Base-by-base conservation (phyloP, 1,140 invertebrate species). In the Papilio xuthus region DNA sequence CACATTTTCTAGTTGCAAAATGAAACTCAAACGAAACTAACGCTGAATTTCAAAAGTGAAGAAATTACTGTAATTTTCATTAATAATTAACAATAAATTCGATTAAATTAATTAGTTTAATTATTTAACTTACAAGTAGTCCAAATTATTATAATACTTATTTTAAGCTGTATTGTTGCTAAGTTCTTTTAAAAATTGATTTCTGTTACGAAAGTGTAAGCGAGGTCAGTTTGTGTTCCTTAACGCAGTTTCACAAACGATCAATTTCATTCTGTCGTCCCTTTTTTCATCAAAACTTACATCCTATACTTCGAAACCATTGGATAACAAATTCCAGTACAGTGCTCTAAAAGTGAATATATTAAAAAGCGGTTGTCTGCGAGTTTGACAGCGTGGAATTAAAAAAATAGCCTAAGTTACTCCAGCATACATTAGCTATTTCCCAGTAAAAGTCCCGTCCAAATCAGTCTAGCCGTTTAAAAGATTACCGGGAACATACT, bases 221-320 rank as follows among this genome's bases (percentile, higher is more conserved):
- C 60, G 26, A 67, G 60, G 60, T 67, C 60, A 67, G 13, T 67
- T 28, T 6, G 26, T 28, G 26, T 28, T 32, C 60, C 60, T 67
- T 67, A 67, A 67, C 60, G 26, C 26, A 67, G 23, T 67, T 67
- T 67, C 60, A 67, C 60, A 67, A 67, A 67, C 60, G 60, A 67
- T 67, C 60, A 67, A 67, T 67, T 67, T 32, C 60, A 67, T 67
- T 67, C 26, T 32, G 26, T 67, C 60, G 26, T 67, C 60, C 60
- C 60, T 67, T 67, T 67, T 67, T 67, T 67, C 60, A 67, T 67
- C 60, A 67, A 28, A 67, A 28, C 26, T 67, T 67, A 28, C 26
- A 32, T 67, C 60, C 56, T 28, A 67, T 67, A 67, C 2, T 67
- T 12, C 6, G 12, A 67, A 4, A 32, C 12, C 26, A 67, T 32